Evolutionary conservation across 2,113 vertebrate species (phyloP).

Genomic region (Bettongia penicillata): DNA sequence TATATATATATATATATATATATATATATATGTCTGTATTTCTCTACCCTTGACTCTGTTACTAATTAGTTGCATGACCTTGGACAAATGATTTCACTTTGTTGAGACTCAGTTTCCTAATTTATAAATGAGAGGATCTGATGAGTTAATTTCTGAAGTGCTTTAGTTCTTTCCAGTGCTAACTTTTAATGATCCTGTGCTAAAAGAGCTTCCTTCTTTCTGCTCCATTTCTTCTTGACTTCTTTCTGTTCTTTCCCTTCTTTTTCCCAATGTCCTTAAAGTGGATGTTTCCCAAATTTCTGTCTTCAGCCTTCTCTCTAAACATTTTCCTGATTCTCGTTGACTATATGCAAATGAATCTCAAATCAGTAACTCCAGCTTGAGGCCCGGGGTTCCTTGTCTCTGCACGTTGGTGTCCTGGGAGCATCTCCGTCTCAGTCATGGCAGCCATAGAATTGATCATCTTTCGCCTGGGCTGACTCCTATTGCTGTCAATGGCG

Average conservation of each 20-base stretch:
- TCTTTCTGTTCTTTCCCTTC: neutral
- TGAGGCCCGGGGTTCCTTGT: neutral
- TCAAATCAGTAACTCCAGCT: neutral
- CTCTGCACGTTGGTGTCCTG: rapidly evolving
- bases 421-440: neutral
- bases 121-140: neutral
- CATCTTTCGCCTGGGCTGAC: neutral
- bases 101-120: neutral
- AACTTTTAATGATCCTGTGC: neutral
- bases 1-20: neutral
- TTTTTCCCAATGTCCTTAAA: neutral
- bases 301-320: neutral
- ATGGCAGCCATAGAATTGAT: neutral
- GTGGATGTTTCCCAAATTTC: neutral
- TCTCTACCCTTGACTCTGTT: neutral
- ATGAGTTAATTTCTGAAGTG: neutral
- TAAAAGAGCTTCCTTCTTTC: neutral
- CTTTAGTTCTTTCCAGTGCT: neutral
- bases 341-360: neutral
- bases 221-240: neutral
- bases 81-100: neutral
- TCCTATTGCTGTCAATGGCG: neutral
- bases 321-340: neutral
- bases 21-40: neutral
- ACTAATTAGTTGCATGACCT: neutral